These are phyloP conservation scores for Egretta garzetta DNA, from an alignment of 2,113 vertebrate genomes.

Conservation along the genomic window DNA sequence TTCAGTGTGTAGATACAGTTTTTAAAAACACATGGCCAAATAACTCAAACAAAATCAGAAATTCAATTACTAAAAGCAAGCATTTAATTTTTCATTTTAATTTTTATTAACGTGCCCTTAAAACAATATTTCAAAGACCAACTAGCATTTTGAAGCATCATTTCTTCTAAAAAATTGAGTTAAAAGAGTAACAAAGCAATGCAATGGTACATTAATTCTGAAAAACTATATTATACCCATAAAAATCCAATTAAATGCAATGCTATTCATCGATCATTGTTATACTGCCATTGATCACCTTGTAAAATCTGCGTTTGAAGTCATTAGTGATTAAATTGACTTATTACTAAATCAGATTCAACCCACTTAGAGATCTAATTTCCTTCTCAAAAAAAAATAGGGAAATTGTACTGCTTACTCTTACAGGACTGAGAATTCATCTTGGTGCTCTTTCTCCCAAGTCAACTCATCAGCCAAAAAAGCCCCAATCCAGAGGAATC, in stretches of 20 bases:
- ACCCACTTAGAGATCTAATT: conserved; percentile 39
- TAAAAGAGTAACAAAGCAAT: conserved; percentile 58
- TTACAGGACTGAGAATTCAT: conserved; percentile 6
- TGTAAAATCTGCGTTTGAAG: conserved; percentile 68
- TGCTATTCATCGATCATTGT: conserved; percentile 52
- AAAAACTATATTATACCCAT: conserved; percentile 64
- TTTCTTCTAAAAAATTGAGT: conserved; percentile 47
- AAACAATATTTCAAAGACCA: conserved; percentile 54
- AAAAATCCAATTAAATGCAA: conserved; percentile 73
- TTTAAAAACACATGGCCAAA: neutral
- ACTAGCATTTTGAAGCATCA: conserved; percentile 34
- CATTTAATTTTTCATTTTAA: conserved; percentile 44
- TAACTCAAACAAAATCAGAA: neutral
- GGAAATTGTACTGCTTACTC: conserved; percentile 51
- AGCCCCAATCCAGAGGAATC: neutral
- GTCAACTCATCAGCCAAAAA: neutral
- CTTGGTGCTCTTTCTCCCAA: neutral
- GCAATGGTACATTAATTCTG: conserved; percentile 66
- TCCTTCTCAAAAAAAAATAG: too few species aligned
- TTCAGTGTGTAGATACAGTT: neutral
- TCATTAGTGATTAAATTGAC: conserved; percentile 72
- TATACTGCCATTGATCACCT: conserved; percentile 57
- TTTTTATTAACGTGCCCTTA: conserved; percentile 33
- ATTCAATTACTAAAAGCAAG: conserved; percentile 32
- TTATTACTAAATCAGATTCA: conserved; percentile 69